These are phyloP conservation scores for Drosophila neonasuta DNA, from an alignment of 2,888 invertebrate genomes.

Conservation along the genomic window DNA sequence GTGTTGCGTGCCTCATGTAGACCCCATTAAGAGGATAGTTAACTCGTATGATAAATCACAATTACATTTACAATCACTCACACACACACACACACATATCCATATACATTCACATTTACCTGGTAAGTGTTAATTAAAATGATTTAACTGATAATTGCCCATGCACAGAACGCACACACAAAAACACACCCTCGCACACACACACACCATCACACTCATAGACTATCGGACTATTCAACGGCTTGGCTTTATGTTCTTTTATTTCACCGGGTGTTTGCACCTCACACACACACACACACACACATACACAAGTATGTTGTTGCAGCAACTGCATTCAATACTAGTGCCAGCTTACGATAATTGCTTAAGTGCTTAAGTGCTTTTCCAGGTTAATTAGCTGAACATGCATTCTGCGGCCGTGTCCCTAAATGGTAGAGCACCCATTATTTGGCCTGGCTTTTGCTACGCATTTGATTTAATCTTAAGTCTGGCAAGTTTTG, in stretches of 20 bases:
- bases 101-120: slow-evolving; percentile 24
- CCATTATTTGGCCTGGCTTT: slow-evolving; percentile 35
- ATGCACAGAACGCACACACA: slow-evolving; percentile 36
- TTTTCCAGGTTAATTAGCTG: slow-evolving; percentile 74
- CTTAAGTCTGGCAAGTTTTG: slow-evolving; percentile 42
- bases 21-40: slow-evolving; percentile 55
- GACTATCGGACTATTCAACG: slow-evolving; percentile 23
- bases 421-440: slow-evolving; percentile 9
- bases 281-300: too few relatives aligned
- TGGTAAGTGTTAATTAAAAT: slow-evolving; percentile 77
- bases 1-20: slow-evolving; percentile 38
- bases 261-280: slow-evolving; percentile 27
- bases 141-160: slow-evolving; percentile 74
- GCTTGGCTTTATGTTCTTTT: slow-evolving; percentile 37
- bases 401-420: slow-evolving; percentile 42
- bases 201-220: slow-evolving; percentile 18
- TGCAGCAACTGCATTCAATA: slow-evolving; percentile 26
- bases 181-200: slow-evolving; percentile 17
- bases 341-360: slow-evolving; percentile 30
- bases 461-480: slow-evolving; percentile 36
- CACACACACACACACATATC: slow-evolving; percentile 3
- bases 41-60: slow-evolving; percentile 71
- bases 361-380: slow-evolving; percentile 74
- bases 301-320: slow-evolving; percentile 4
- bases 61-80: slow-evolving; percentile 27